phyloP scores from a whole-genome alignment of 2,888 invertebrate species.

The Dyspetes luteomarginatus region DNA sequence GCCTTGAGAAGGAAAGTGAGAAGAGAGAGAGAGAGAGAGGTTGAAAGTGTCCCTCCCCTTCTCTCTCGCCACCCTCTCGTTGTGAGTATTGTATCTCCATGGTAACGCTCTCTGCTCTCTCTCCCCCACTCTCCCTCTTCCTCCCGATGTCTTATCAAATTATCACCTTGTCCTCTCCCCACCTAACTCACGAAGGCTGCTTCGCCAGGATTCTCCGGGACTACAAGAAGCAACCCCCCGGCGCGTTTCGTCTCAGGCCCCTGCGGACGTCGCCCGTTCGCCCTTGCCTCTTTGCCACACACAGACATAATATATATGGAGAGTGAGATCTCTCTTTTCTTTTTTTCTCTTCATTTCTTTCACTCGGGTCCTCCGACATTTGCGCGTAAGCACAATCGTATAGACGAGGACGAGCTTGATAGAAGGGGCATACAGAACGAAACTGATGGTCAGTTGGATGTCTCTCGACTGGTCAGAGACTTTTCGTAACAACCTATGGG shows the following conservation, averaged over 20 bases:
- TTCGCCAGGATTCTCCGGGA: conserved; percentile 51
- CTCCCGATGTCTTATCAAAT: conserved; percentile 83
- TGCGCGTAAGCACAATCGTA: conserved; percentile 46
- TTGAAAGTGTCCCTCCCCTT: conserved; percentile 41
- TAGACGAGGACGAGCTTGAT: conserved; percentile 53
- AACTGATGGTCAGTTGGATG: conserved; percentile 79
- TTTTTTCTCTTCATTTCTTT: conserved; percentile 19
- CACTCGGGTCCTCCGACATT: conserved; percentile 20
- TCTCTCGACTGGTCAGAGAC: conserved; percentile 73
- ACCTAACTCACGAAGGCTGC: conserved; percentile 49
- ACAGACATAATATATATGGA: background rate
- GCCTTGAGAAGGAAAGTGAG: conserved; percentile 63
- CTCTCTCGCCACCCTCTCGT: conserved; percentile 21
- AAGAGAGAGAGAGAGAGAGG: conserved; percentile 46
- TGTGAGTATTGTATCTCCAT: conserved; percentile 80
- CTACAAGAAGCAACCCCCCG: conserved; percentile 43
- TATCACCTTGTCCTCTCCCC: conserved; percentile 81
- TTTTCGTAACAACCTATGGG: conserved; percentile 79
- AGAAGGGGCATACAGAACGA: conserved; percentile 71
- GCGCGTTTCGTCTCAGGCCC: conserved; percentile 42
- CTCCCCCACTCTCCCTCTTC: conserved; percentile 50
- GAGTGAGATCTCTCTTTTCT: conserved; percentile 6
- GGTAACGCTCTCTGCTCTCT: conserved; percentile 76
- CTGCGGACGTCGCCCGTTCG: conserved; percentile 39
- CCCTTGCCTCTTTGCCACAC: background rate